Evolutionary conservation across 2,113 vertebrate genomes (phyloP), one percentile per base, ranked within the genome.

Genomic region (Onychostoma macrolepis): DNA sequence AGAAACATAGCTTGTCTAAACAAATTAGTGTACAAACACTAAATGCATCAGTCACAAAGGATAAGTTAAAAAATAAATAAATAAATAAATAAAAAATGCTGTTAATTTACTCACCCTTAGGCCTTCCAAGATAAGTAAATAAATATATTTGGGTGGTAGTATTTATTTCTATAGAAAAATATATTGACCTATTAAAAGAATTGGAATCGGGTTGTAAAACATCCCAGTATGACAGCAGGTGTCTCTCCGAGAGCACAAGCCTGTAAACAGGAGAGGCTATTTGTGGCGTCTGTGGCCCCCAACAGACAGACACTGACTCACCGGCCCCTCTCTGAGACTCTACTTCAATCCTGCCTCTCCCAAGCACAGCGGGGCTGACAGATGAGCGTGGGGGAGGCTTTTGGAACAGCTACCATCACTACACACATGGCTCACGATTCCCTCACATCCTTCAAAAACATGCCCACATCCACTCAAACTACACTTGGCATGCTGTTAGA

Each of bases 361-460:
- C 45, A 33, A 53, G 21, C 74, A 72, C 65, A 53, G 80, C 63
- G 17, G 15, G 74, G 5, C 48, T 91, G 89, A 91, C 90, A 92
- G 91, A 90, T 89, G 91, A 90, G 87, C 90, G 90, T 90, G 90
- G 88, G 92, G 86, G 89, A 92, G 89, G 87, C 90, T 87, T 83
- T 45, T 88, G 90, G 87, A 84, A 88, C 15, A 5, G 88, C 80
- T 90, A 87, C 30, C 33, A 56, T 69, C 83, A 86, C 69, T 41
- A 45, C 50, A 43, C 72, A 43, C 75, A 85, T 30, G 7, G 21
- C 69, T 80, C 83, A 86, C 41, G 36, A 58, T 61, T 33, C 56
- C 17, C 33, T 75, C 65, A 84, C 72, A 79, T 58, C 86, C 48
- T 89, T 72, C 75, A 87, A 38, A 80, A 87, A 83, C 33, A 48